Conservation (phyloP, 2,113 vertebrate species). For the Nycticebus coucang region DNA sequence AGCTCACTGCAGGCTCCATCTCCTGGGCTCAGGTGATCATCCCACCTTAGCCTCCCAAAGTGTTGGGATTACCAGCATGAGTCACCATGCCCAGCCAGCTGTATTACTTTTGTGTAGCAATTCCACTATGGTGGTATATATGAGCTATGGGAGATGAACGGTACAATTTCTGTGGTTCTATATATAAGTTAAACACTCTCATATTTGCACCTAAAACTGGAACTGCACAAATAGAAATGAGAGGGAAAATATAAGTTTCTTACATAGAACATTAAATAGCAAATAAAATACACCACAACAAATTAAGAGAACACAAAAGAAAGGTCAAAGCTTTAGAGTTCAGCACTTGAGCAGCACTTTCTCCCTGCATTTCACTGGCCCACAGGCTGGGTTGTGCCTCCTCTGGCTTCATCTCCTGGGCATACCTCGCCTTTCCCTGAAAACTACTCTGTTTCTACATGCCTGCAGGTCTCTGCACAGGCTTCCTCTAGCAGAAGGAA, state of each 20-base stretch:
- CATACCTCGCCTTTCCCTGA: background rate
- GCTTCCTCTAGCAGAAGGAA: background rate
- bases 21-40: too few relatives aligned
- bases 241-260: background rate
- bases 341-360: too few relatives aligned
- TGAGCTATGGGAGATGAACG: background rate
- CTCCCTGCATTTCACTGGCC: background rate
- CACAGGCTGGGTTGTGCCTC: accelerated
- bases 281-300: background rate
- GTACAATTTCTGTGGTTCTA: background rate
- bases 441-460: accelerated
- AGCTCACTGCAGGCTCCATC: too few relatives aligned
- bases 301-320: background rate
- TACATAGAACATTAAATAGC: background rate
- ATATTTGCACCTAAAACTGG: background rate
- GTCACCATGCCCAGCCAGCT: too few relatives aligned
- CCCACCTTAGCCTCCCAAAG: too few relatives aligned
- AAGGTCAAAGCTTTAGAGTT: background rate
- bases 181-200: background rate
- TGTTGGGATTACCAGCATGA: too few relatives aligned
- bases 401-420: background rate
- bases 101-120: too few relatives aligned
- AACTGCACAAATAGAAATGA: background rate
- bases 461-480: background rate
- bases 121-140: background rate